Base-by-base conservation (phyloP, 2,888 invertebrate species). In the Taphrorychus bicolor region DNA sequence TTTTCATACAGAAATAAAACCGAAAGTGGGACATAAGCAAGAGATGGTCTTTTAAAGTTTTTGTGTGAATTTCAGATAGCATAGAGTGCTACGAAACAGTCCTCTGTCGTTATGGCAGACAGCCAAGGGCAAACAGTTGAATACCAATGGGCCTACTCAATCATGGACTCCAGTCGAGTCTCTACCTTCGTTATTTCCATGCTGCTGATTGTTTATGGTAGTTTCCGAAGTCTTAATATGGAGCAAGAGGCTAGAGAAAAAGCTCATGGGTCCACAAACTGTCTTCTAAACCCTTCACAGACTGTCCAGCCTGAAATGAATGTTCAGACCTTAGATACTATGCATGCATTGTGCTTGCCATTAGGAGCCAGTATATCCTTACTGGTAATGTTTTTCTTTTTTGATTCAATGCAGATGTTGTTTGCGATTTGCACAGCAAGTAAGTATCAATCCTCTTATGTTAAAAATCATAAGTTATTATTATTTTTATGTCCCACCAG, bases 371-470 rank as follows among this genome's bases (percentile, higher is more conserved):
- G 97, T 71, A 91, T 97, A 76, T 97, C 97, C 70, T 87, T 98
- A 72, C 90, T 98, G 70, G 91, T 98, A 78, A 98, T 98, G 97
- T 98, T 98, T 84, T 97, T 98, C 87, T 98, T 97, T 85, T 98
- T 98, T 81, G 98, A 98, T 85, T 97, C 97, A 64, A 96, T 98
- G 93, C 98, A 98, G 85, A 94, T 94, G 87, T 89, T 91, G 76
- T 97, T 92, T 86, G 97, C 94, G 72, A 95, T 97, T 77, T 97
- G 97, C 82, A 98, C 98, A 78, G 97, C 98, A 80, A 95, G 97
- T 97, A 84, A 91, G 92, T 88, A 54, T 24, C 5, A 7, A 7
- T 14, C 14, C 2, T 5, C 2, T 45, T n/a, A 14, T 45, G 17
- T 45, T 45, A 5, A 9, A 32, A 11, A 3, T 32, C 32, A n/a